Conservation (phyloP, 2,113 vertebrate species). For the Cervus canadensis region DNA sequence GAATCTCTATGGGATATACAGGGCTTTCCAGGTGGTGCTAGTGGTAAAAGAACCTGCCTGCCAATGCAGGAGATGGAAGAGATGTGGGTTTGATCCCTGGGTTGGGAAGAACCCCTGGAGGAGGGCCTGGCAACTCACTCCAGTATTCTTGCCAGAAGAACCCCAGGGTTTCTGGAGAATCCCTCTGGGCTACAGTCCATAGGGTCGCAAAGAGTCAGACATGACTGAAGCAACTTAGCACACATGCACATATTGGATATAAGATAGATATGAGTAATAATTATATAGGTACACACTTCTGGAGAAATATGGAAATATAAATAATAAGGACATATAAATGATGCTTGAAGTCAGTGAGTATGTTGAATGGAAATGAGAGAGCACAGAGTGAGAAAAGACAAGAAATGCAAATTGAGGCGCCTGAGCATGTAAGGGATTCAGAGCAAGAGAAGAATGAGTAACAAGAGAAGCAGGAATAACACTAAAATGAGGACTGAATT, state of each 20-base stretch:
- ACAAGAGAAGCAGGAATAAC: not conserved
- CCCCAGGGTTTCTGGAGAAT: not conserved
- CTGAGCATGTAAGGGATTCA: not conserved
- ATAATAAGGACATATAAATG: not conserved
- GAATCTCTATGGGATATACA: not conserved
- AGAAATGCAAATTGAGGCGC: not conserved
- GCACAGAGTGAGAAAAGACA: not conserved
- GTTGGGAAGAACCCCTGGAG: not conserved
- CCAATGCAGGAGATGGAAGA: not conserved
- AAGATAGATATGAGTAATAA: not conserved
- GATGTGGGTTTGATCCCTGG: not conserved
- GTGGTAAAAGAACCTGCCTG: not conserved
- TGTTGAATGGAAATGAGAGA: conserved; percentile 23
- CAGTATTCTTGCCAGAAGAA: not conserved
- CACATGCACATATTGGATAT: not conserved
- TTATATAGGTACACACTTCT: not conserved
- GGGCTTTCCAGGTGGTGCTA: not conserved
- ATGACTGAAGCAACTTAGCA: not conserved
- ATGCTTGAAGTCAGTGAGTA: not conserved
- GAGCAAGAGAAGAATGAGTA: not conserved
- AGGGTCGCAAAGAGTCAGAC: not conserved
- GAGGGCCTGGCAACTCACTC: not conserved
- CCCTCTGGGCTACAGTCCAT: not conserved
- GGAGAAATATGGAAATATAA: not conserved
- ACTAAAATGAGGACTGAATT: not conserved